Conservation (phyloP, 2,113 vertebrate genomes). For the Pimephales promelas region DNA sequence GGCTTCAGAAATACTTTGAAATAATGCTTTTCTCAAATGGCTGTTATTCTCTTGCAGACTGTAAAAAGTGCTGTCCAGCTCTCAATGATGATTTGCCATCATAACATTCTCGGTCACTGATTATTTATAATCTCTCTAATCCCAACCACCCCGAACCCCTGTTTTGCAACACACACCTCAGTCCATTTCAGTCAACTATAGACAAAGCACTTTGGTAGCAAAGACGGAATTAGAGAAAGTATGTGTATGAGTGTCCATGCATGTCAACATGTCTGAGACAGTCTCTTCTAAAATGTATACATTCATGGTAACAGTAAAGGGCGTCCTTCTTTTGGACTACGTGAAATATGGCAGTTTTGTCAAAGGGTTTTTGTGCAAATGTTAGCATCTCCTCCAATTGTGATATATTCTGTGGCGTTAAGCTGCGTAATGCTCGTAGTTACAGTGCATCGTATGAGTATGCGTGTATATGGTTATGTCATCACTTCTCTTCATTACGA, state of each 20-base stretch:
- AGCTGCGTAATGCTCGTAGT: constrained; percentile 61
- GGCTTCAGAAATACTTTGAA: constrained; percentile 58
- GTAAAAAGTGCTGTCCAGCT: constrained; percentile 59
- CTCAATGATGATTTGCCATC: constrained; percentile 25
- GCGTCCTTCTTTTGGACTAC: constrained; percentile 57
- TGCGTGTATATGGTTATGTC: constrained; percentile 29
- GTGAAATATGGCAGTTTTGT: constrained; percentile 61
- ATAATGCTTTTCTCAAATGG: constrained; percentile 35
- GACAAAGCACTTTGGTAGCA: constrained; percentile 84
- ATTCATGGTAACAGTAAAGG: constrained; percentile 72
- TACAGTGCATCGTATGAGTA: constrained; percentile 57
- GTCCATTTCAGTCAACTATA: constrained; percentile 75
- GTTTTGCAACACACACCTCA: constrained; percentile 67
- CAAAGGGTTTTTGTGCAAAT: constrained; percentile 48
- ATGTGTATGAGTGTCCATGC: constrained; percentile 56
- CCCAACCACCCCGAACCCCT: constrained; percentile 60
- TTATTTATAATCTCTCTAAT: constrained; percentile 50
- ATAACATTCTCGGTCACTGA: constrained; percentile 68
- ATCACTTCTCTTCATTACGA: background rate
- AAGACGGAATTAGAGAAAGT: constrained; percentile 60
- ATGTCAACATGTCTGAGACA: constrained; percentile 62
- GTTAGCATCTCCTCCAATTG: constrained; percentile 53
- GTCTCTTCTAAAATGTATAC: constrained; percentile 67
- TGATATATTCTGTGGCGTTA: constrained; percentile 57
- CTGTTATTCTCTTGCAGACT: constrained; percentile 63